These are phyloP conservation scores for Drosophila murphyi DNA, from an alignment of 1,140 invertebrate species.

Conservation along the genomic window DNA sequence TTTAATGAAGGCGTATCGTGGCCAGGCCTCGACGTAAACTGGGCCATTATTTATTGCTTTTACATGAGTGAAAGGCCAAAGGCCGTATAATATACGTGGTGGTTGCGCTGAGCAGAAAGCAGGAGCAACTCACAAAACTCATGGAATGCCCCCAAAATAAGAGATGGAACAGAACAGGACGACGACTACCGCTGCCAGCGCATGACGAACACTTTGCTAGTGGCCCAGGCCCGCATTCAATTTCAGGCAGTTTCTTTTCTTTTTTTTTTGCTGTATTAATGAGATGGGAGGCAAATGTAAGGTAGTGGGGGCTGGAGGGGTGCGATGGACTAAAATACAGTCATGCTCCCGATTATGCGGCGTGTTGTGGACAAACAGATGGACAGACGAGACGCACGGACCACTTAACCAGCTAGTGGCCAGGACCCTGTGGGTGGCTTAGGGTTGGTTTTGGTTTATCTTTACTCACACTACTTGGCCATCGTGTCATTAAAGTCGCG, in stretches of 20 bases:
- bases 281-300: slow-evolving; percentile 35
- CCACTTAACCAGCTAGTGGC: slow-evolving; percentile 57
- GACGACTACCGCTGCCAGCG: slow-evolving; percentile 40
- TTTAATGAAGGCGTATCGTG: slow-evolving; percentile 27
- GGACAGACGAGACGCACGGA: slow-evolving; percentile 8
- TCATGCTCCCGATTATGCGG: slow-evolving; percentile 65
- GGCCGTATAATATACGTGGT: slow-evolving; percentile 31
- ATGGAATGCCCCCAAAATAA: slow-evolving; percentile 10
- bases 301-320: not conserved
- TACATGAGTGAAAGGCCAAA: slow-evolving; percentile 67
- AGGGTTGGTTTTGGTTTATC: not conserved
- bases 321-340: slow-evolving; percentile 10
- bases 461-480: not conserved
- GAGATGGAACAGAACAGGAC: slow-evolving; percentile 35
- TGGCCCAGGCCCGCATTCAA: slow-evolving; percentile 29
- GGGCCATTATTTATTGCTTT: slow-evolving; percentile 77
- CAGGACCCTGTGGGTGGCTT: not conserved
- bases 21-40: slow-evolving; percentile 50
- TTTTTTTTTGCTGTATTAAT: slow-evolving; percentile 64
- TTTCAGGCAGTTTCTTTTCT: not conserved
- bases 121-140: slow-evolving; percentile 20
- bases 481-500: slow-evolving; percentile 50
- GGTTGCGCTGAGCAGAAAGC: not conserved
- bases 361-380: slow-evolving; percentile 28
- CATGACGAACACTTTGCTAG: slow-evolving; percentile 59